Base-by-base conservation (phyloP, 2,797 vertebrate species). In the Chelmon rostratus region DNA sequence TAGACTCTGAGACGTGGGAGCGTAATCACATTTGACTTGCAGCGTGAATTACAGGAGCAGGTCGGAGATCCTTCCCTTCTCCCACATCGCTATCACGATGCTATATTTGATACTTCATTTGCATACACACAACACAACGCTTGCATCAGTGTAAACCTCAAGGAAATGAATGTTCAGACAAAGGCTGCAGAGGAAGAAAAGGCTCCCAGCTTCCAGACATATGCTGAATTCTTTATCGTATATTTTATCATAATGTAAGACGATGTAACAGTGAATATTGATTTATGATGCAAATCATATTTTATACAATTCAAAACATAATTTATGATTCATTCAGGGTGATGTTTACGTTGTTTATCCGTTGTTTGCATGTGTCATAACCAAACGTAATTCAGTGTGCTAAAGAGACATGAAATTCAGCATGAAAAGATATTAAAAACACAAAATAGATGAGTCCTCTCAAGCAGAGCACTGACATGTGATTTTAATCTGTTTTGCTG, bases 1-100 rank as follows among this genome's bases (percentile, higher is more conserved):
- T 31, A 31, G 78, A 73, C 66, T 81, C 61, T 16, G 65, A 86
- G 84, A 78, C 33, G 83, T 85, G 76, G 86, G 85, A 85, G 79
- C 59, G 15, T 88, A 89, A 93, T 91, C 88, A 81, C 92, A 89
- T 92, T 90, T 85, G 92, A 85, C 80, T 87, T 46, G 78, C 62
- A 53, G 89, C 86, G 91, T 80, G 82, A 90, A 88, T 86, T 79
- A 75, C 76, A 70, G 75, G 64, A 65, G 86, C 68, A 44, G 82
- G 68, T 67, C 81, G 61, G 42, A 33, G 46, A 66, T 81, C 65
- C 53, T 61, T 69, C 80, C 52, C 63, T 67, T 81, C 81, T 82
- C 78, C 38, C 85, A 87, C 86, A 50, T 76, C 40, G 47, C 70
- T 13, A 8, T 76, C 70, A 69, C 11, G 23, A 76, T 79, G 73